Percentiles rank a stretch among this genome's conserved stretches.
Conservation (phyloP, 2,797 vertebrate species). For the Agapornis canus region DNA sequence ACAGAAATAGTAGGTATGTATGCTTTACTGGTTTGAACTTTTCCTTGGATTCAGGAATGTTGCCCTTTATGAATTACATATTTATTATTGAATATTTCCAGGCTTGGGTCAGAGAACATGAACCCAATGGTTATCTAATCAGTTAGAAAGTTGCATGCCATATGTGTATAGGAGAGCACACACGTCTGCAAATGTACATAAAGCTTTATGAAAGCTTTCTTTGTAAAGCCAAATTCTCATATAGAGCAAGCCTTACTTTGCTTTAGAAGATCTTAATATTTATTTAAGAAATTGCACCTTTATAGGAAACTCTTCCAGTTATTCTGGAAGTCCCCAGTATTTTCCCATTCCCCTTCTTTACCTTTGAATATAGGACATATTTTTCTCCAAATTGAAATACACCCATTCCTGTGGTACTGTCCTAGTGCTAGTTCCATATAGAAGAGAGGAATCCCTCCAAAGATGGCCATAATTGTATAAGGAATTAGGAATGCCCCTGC, state of each 20-base stretch:
- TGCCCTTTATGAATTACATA: neutral
- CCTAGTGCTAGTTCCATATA: conserved; percentile 98
- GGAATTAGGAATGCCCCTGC: conserved; percentile 96
- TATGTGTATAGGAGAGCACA: rapidly evolving
- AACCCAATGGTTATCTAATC: neutral
- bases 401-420: conserved; percentile 95
- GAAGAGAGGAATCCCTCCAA: conserved; percentile 97
- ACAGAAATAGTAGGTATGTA: neutral
- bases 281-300: neutral
- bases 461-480: conserved; percentile 96
- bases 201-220: neutral
- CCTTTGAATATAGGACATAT: conserved; percentile 99
- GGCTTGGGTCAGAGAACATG: neutral
- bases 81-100: neutral
- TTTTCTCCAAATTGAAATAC: conserved; percentile 97
- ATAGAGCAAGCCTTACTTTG: neutral
- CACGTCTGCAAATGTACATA: neutral
- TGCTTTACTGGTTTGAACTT: neutral
- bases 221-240: neutral
- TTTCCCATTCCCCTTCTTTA: conserved; percentile 61
- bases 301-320: neutral
- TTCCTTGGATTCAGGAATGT: neutral
- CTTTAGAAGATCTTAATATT: neutral
- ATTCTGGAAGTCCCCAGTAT: neutral
- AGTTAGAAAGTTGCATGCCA: rapidly evolving